Base-by-base conservation (phyloP, 1,140 invertebrate species). In the Lasioglossum albipes region DNA sequence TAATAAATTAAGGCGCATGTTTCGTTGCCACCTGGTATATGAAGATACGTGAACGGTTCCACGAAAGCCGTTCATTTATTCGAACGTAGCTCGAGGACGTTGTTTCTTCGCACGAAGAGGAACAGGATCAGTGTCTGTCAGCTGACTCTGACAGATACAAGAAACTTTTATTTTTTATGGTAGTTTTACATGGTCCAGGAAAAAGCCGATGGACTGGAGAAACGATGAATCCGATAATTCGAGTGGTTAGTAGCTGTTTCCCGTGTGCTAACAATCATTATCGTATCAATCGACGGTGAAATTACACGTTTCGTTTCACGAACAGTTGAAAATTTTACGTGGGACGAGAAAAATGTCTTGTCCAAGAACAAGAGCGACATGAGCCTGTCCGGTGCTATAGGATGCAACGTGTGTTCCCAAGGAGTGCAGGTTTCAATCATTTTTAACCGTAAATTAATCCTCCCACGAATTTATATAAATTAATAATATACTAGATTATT, bases 181-280 rank as follows among this genome's bases (percentile, higher is more conserved):
- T 45, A 66, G 16, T 75, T 73, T 73, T 83, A 68, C 54, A 82
- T 78, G 68, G 22, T 36, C 27, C 16, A 70, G 67, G 74, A 22
- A 72, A 66, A 54, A 74, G 85, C 81, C 74, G 68, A 91, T 91
- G 90, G 90, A 91, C 75, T 88, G 87, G 86, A 79, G 75, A 79
- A 86, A 88, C 65, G 84, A 89, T 20, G 88, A 89, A 12, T 79
- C 82, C 54, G 86, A 89, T 54, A 81, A 86, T 22, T 83, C 81
- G 18, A 91, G 87, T 66, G 84, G 89, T 90, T 74, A 66, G 76
- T 78, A n/a, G 22, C 12, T 42, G 22, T 79, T 73, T 54, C 9
- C 42, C 45, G 9, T 3, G 36, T n/a, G 10, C 20, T 16, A 13
- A 2, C 9, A 31, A 3, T 45, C 0, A 1, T 4, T n/a, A 10